Percentiles rank a stretch among this genome's conserved stretches.
Evolutionary conservation across 2,888 invertebrate species (phyloP).

Genomic region (Shargacucullia verbasci): DNA sequence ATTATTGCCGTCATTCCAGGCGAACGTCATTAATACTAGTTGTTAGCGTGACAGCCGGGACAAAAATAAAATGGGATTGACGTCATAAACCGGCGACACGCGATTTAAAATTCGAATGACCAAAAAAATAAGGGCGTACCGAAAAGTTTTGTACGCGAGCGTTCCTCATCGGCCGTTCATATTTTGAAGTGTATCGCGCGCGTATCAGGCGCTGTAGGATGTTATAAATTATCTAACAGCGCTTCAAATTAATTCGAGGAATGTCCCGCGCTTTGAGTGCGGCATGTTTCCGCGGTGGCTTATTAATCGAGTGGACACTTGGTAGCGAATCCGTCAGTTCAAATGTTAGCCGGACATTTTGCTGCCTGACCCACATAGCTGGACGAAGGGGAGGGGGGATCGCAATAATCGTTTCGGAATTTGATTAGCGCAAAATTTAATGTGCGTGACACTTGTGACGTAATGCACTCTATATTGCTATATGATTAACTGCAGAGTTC

Average conservation of each 20-base stretch:
- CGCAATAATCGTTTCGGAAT: conserved; percentile 55
- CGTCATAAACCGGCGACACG: conserved; percentile 46
- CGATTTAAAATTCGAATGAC: conserved; percentile 39
- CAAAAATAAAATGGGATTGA: conserved; percentile 59
- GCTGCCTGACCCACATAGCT: conserved; percentile 51
- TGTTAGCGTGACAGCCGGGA: conserved; percentile 58
- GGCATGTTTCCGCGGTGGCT: conserved; percentile 80
- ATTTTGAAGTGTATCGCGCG: conserved; percentile 64
- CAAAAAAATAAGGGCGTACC: conserved; percentile 36
- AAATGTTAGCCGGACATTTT: conserved; percentile 58
- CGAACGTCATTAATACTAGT: conserved; percentile 60
- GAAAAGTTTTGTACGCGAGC: conserved; percentile 57
- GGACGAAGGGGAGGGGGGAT: conserved; percentile 20
- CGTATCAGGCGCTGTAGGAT: conserved; percentile 80
- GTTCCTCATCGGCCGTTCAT: conserved; percentile 48
- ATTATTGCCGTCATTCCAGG: conserved; percentile 58
- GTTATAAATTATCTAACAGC: conserved; percentile 88
- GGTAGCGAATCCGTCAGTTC: conserved; percentile 80
- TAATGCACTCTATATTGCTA: conserved; percentile 41
- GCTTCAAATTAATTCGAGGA: conserved; percentile 89
- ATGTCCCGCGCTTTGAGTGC: conserved; percentile 75
- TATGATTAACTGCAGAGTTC: conserved; percentile 7
- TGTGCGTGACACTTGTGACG: conserved; percentile 41
- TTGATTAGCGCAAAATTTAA: conserved; percentile 60
- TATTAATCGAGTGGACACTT: conserved; percentile 86